Conservation (phyloP, 2,797 vertebrate species). For the Rhinatrema bivittatum region DNA sequence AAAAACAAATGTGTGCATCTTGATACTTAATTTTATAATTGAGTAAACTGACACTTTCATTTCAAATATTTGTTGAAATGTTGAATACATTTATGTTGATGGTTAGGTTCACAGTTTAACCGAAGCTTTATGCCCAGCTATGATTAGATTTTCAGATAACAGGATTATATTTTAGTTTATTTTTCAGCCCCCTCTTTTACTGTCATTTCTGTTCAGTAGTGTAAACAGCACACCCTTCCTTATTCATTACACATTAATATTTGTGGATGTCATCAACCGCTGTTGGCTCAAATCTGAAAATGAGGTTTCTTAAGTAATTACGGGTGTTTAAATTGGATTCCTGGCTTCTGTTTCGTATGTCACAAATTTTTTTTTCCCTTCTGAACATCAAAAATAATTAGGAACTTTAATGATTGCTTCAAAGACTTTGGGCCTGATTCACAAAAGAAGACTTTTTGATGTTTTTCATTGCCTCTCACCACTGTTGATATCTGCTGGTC, state of each 20-base stretch:
- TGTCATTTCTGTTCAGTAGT: conserved; percentile 33
- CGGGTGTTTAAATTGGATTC: conserved; percentile 24
- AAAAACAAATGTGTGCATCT: not conserved
- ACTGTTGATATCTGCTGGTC: no score
- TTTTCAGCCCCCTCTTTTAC: conserved; percentile 29
- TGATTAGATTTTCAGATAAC: conserved; percentile 19
- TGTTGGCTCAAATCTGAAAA: conserved; percentile 32
- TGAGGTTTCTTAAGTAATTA: conserved; percentile 23
- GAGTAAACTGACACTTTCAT: conserved; percentile 15
- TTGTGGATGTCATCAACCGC: conserved; percentile 22
- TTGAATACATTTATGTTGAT: conserved; percentile 1
- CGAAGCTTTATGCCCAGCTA: conserved; percentile 23
- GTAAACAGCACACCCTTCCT: conserved; percentile 20
- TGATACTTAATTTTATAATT: not conserved
- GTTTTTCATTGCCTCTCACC: no score
- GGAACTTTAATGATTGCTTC: conserved; percentile 23
- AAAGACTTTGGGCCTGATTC: conserved; percentile 19
- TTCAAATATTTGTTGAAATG: conserved; percentile 16
- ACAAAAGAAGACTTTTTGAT: no score
- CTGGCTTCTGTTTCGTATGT: conserved; percentile 15
- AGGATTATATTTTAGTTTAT: conserved; percentile 37
- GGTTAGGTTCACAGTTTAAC: conserved; percentile 7
- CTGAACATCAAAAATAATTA: conserved; percentile 20
- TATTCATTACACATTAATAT: conserved; percentile 26
- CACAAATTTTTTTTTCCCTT: not conserved